phyloP scores from a whole-genome alignment of 1,140 invertebrate genomes.

The Neomicropteryx cornuta region DNA sequence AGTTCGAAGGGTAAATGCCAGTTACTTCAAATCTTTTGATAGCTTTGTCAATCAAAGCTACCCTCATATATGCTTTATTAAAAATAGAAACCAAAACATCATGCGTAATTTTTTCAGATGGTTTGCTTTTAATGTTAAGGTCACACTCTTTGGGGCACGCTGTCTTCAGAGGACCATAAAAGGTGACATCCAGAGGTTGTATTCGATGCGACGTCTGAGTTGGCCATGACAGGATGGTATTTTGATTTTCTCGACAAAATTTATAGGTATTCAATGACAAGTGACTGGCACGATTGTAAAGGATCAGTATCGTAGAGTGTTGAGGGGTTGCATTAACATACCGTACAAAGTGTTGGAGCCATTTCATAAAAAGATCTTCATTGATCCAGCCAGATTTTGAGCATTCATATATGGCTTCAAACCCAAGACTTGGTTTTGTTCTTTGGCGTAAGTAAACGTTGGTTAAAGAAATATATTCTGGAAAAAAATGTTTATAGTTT shows the following conservation, averaged over 20 bases:
- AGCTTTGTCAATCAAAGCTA: too few species aligned
- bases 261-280: slow-evolving; percentile 11
- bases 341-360: slow-evolving; percentile 19
- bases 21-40: slow-evolving; percentile 9
- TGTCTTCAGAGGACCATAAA: slow-evolving; percentile 23
- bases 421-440: slow-evolving; percentile 1
- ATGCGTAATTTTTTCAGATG: slow-evolving; percentile 12
- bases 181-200: slow-evolving; percentile 24
- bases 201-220: slow-evolving; percentile 22
- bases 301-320: slow-evolving; percentile 3
- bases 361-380: slow-evolving; percentile 13
- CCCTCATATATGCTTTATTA: too few species aligned
- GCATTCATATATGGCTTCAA: slow-evolving; percentile 10
- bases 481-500: too few species aligned
- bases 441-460: not conserved
- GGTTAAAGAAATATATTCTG: slow-evolving; percentile 2
- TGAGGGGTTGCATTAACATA: slow-evolving; percentile 1
- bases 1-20: too few species aligned
- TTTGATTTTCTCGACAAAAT: slow-evolving; percentile 19
- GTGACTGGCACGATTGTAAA: slow-evolving; percentile 22
- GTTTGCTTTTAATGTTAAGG: slow-evolving; percentile 10
- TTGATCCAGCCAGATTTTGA: slow-evolving; percentile 16
- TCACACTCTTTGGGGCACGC: slow-evolving; percentile 20
- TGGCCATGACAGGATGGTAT: slow-evolving; percentile 20
- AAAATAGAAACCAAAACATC: slow-evolving; percentile 13